Evolutionary conservation across 2,888 invertebrate species (phyloP), one percentile per base, ranked within the genome.

Genomic region (Asteroscopus sphinx): DNA sequence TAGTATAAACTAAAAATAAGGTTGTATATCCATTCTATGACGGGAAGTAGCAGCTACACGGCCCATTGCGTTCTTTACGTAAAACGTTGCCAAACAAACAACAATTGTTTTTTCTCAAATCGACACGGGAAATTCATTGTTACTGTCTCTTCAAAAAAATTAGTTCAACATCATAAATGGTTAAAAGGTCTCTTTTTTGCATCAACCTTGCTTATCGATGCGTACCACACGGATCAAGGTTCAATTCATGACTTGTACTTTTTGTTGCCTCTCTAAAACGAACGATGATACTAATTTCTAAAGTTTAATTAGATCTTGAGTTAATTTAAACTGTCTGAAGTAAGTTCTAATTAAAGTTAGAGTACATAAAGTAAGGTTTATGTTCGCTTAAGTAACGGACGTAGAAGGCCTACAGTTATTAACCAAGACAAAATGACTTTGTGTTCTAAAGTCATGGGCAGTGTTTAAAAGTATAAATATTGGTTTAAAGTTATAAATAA

Each of bases 221-320:
- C 70, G 49, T 48, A 35, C 12, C 25, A 21, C 3, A 1, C 4
- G 3, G 40, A 37, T 41, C 62, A 67, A 70, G 70, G 70, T 52
- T 63, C 1, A 1, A 36, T 7, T 33, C 17, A 30, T 64, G 64
- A 63, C 36, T 33, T 13, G 17, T 21, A 49, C 17, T 56, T 66
- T 66, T 51, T 53, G 37, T 28, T 13, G 11, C 7, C 12, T 15
- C 12, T 21, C 8, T 15, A 13, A 33, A 63, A 42, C 16, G 45
- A 17, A 48, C 47, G 37, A 56, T 56, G 55, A 46, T 42, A 61
- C 55, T 41, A 58, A 74, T 73, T 58, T 44, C 3, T 36, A 13
- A 67, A 74, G 36, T 72, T 74, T 53, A 70, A 72, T 72, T 59
- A 71, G 44, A 60, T 36, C 40, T 37, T 21, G 35, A 44, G 58